Conservation (phyloP, 2,888 invertebrate genomes). For the Mythimna loreyi region DNA sequence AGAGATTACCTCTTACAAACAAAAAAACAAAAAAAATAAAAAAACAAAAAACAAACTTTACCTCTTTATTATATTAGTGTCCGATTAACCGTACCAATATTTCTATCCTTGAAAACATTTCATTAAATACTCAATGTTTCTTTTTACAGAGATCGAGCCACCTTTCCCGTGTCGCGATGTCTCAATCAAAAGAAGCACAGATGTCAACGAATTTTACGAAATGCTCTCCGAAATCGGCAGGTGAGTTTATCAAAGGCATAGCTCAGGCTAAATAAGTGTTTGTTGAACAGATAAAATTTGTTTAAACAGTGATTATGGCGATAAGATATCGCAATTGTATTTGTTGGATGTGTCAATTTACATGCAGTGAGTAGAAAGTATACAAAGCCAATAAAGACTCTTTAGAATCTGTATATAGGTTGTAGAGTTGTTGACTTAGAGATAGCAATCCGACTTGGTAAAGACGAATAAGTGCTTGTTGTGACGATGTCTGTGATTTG, state of each 20-base stretch:
- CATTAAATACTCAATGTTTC: slow-evolving; percentile 40
- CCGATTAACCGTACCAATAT: neutral
- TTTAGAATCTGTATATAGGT: slow-evolving; percentile 7
- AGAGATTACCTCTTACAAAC: too few species aligned
- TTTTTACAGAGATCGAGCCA: slow-evolving; percentile 95
- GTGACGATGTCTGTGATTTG: slow-evolving; percentile 8
- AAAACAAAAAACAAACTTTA: too few species aligned
- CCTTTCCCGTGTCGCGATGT: slow-evolving; percentile 97
- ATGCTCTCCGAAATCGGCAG: slow-evolving; percentile 98
- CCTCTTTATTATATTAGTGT: too few species aligned
- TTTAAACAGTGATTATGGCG: slow-evolving; percentile 46
- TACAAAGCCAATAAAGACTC: slow-evolving; percentile 30
- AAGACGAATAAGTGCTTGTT: neutral
- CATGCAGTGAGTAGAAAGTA: slow-evolving; percentile 46
- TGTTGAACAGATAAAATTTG: slow-evolving; percentile 30
- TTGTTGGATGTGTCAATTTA: slow-evolving; percentile 42
- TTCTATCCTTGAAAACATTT: neutral
- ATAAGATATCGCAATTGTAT: slow-evolving; percentile 55
- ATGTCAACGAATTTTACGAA: slow-evolving; percentile 96
- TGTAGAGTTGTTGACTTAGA: slow-evolving; percentile 29
- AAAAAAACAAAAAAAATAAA: too few species aligned
- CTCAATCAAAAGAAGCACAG: slow-evolving; percentile 94
- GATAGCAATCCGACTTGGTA: slow-evolving; percentile 16
- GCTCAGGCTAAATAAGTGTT: slow-evolving; percentile 27
- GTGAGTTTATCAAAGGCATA: slow-evolving; percentile 88